Evolutionary conservation across 2,888 invertebrate genomes (phyloP), one percentile per base, ranked within the genome.

Genomic region (Antheraea assamensis): DNA sequence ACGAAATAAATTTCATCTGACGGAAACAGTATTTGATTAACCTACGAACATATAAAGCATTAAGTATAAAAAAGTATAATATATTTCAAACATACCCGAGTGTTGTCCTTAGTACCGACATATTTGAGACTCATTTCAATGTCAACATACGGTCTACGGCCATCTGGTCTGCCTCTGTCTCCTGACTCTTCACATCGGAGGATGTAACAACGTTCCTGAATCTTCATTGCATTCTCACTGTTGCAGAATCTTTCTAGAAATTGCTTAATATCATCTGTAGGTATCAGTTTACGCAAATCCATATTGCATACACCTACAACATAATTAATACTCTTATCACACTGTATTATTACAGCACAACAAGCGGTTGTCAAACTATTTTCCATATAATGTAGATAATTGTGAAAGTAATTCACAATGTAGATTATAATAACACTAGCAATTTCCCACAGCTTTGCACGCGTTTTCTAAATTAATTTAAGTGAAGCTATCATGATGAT

Each of bases 91-190:
- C 61, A 66, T 78, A 90, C 91, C 86, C 87, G 85, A 4, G 75
- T 70, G 21, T 77, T 79, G 42, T 78, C 83, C 71, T 85, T 86
- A 0, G 79, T 70, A 0, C 89, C 92, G 0, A 91, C 68, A 76
- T 93, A 95, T 76, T 92, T 90, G 17, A 95, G 79, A 75, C 89
- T 91, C 81, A 95, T 87, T 80, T 95, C 94, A 0, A 96, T 85
- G 76, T 95, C 95, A 47, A 96, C 87, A 70, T 87, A 95, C 0
- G 95, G 91, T 24, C 93, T 87, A 17, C 89, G 79, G 1, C 78
- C 76, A 0, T 77, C 81, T 1, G 77, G 79, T 5, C 71, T 74
- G 0, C 75, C 75, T 0, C 27, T 15, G 0, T 70, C 74, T 3
- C 72, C 74, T 0, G 17, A 76, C 1, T 83, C 88, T 19, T 87